Conservation (phyloP, 1,140 invertebrate species). For the Orussus abietinus region DNA sequence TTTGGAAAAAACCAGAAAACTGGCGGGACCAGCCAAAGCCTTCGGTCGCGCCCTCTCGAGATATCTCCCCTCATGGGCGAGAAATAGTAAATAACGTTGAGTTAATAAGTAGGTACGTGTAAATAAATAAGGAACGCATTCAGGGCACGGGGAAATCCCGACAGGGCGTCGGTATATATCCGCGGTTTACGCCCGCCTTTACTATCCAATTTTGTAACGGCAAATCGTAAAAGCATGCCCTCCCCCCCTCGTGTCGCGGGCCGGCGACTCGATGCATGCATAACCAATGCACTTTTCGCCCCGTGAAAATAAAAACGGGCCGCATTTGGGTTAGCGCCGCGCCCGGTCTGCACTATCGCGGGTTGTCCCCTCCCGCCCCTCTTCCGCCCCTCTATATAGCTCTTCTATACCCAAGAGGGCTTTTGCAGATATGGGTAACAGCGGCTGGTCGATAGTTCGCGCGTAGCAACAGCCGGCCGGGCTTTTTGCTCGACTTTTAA, state of each 20-base stretch:
- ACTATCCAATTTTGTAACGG: conserved; percentile 25
- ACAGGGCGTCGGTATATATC: no score
- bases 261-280: conserved; percentile 22
- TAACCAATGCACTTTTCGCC: conserved; percentile 18
- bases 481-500: conserved; percentile 35
- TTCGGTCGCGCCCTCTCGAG: no score
- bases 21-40: no score
- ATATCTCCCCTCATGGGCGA: no score
- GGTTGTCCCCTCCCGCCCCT: conserved; percentile 1
- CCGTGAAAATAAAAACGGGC: conserved; percentile 10
- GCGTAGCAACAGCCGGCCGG: conserved; percentile 43
- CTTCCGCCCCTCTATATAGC: background rate
- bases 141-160: no score
- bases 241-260: conserved; percentile 8
- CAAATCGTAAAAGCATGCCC: conserved; percentile 14
- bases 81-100: no score
- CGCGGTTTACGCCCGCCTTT: conserved; percentile 23
- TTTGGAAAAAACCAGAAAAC: no score
- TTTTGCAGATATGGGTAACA: conserved; percentile 19
- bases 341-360: no score
- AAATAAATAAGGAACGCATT: no score
- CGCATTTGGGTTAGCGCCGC: no score
- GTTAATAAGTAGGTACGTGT: no score
- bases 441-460: conserved; percentile 38
- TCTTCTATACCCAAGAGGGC: conserved; percentile 21